Percentiles rank a stretch among this genome's conserved stretches.
phyloP scores from a whole-genome alignment of 2,113 vertebrate species.

The Hydrochoerus hydrochaeris region DNA sequence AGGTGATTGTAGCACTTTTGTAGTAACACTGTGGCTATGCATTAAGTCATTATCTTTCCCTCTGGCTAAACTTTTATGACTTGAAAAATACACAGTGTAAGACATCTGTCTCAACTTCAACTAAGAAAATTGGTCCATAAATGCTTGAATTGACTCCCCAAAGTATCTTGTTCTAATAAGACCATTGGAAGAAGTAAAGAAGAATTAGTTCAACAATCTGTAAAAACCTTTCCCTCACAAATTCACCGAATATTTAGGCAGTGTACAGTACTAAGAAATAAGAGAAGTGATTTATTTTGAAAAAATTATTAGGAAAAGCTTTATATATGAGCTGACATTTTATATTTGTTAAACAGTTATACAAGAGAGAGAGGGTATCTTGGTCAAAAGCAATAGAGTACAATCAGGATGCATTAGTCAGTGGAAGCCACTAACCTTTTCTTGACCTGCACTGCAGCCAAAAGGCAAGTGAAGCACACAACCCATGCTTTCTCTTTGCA shows the following conservation, averaged over 20 bases:
- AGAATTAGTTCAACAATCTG: neutral
- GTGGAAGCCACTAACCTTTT: neutral
- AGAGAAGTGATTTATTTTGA: neutral
- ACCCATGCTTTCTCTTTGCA: neutral
- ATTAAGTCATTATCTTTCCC: neutral
- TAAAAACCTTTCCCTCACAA: neutral
- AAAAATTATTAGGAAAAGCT: neutral
- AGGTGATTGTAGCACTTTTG: neutral
- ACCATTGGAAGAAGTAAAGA: neutral
- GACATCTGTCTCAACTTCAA: neutral
- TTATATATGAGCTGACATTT: neutral
- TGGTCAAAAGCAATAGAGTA: neutral
- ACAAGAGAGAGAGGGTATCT: neutral
- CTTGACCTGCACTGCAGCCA: neutral
- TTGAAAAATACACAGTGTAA: neutral
- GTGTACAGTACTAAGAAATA: neutral
- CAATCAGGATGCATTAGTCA: neutral
- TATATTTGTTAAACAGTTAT: neutral
- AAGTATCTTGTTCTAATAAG: conserved; percentile 7
- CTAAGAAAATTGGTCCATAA: neutral
- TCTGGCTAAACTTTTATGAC: neutral
- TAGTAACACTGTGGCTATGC: neutral
- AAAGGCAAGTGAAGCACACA: neutral
- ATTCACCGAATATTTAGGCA: neutral
- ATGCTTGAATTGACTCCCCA: neutral